Conservation (phyloP, 1,140 invertebrate genomes). For the Mya arenaria region DNA sequence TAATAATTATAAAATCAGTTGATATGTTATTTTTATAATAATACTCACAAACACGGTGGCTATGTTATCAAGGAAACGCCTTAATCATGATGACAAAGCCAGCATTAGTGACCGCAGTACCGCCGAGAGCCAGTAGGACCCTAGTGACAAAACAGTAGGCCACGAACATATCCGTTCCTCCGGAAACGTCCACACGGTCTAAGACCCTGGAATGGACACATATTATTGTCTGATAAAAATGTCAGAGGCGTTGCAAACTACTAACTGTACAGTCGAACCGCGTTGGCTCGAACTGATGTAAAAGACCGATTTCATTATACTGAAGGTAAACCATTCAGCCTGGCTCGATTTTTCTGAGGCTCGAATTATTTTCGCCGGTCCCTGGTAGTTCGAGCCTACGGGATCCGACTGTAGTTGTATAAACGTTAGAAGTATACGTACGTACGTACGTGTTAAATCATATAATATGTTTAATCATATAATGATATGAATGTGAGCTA, state of each 20-base stretch:
- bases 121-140: constrained; percentile 87
- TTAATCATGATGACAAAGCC: constrained; percentile 89
- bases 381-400: too few species aligned
- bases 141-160: constrained; percentile 87
- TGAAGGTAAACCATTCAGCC: too few species aligned
- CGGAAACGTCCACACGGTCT: constrained; percentile 81
- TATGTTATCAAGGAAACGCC: constrained; percentile 87
- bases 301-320: background rate
- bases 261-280: background rate
- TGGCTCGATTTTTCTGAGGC: too few species aligned
- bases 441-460: too few species aligned
- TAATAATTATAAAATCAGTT: too few species aligned
- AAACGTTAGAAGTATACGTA: too few species aligned
- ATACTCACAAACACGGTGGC: constrained; percentile 86
- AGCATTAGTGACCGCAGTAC: constrained; percentile 87
- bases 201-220: constrained; percentile 84
- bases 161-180: constrained; percentile 82
- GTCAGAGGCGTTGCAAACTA: background rate
- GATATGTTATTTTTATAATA: too few species aligned
- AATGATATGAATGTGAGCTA: too few species aligned
- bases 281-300: background rate
- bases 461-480: too few species aligned
- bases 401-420: too few species aligned
- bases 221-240: background rate
- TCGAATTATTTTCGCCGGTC: too few species aligned